phyloP scores from a whole-genome alignment of 2,888 invertebrate genomes.

The Lasioglossum oenotherae region DNA sequence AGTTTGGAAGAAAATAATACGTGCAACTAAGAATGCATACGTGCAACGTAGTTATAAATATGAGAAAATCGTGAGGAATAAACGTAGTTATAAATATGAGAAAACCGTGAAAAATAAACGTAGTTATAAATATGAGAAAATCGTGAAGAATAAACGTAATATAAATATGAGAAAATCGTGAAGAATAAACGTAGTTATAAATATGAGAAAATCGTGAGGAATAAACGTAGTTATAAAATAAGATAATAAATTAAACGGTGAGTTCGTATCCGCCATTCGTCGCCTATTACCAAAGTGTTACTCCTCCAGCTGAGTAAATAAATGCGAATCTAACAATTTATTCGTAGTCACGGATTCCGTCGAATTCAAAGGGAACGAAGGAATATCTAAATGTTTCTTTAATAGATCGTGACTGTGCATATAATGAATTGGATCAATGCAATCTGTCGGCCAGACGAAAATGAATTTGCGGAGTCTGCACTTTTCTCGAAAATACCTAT shows the following conservation, averaged over 20 bases:
- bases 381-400: conserved; percentile 36
- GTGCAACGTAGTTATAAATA: too few species aligned
- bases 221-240: background rate
- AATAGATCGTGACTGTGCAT: conserved; percentile 53
- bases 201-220: background rate
- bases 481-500: background rate
- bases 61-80: too few species aligned
- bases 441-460: background rate
- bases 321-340: conserved; percentile 35
- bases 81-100: too few species aligned
- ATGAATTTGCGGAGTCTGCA: background rate
- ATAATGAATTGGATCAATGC: conserved; percentile 43
- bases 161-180: too few species aligned
- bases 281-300: background rate
- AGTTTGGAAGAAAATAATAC: too few species aligned
- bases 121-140: too few species aligned
- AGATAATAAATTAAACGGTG: background rate
- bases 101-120: too few species aligned
- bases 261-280: background rate
- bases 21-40: background rate
- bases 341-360: conserved; percentile 40
- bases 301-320: background rate
- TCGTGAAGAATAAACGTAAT: too few species aligned
- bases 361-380: background rate
- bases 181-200: background rate